A percentile compares a stretch with the other conserved stretches of the same genome.
phyloP scores from a whole-genome alignment of 2,113 vertebrate species.

The Cochlearius cochlearius region DNA sequence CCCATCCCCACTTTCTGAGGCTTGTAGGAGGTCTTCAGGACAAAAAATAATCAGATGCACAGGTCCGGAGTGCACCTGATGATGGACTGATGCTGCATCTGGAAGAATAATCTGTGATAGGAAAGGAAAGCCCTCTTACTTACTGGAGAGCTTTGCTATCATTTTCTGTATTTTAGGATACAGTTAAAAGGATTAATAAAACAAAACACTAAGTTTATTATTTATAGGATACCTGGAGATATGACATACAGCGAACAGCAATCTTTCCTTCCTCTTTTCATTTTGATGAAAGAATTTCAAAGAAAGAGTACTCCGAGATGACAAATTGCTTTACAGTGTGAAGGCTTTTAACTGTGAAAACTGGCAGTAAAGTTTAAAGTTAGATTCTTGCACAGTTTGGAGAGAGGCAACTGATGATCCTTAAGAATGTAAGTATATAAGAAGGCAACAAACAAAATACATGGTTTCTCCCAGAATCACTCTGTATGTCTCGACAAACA shows the following conservation, averaged over 20 bases:
- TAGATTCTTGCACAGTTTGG: background rate
- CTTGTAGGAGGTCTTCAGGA: background rate
- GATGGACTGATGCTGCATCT: background rate
- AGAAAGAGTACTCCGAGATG: background rate
- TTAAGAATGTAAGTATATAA: background rate
- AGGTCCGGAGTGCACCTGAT: background rate
- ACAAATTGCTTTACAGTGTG: background rate
- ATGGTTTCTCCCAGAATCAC: background rate
- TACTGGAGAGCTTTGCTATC: background rate
- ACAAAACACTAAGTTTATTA: background rate
- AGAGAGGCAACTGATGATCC: background rate
- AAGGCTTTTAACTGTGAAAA: background rate
- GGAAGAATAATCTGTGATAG: background rate
- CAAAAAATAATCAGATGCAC: background rate
- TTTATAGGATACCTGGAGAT: background rate
- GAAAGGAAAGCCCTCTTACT: background rate
- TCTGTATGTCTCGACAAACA: background rate
- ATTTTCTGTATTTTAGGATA: background rate
- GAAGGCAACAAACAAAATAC: background rate
- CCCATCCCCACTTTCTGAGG: background rate
- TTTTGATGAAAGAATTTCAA: background rate
- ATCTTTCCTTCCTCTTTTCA: background rate
- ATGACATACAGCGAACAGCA: background rate
- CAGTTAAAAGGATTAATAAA: conserved; percentile 7
- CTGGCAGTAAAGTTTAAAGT: background rate